Percentiles rank a stretch among this genome's conserved stretches.
phyloP scores from a whole-genome alignment of 2,113 vertebrate species.

The Lasiurus borealis region DNA sequence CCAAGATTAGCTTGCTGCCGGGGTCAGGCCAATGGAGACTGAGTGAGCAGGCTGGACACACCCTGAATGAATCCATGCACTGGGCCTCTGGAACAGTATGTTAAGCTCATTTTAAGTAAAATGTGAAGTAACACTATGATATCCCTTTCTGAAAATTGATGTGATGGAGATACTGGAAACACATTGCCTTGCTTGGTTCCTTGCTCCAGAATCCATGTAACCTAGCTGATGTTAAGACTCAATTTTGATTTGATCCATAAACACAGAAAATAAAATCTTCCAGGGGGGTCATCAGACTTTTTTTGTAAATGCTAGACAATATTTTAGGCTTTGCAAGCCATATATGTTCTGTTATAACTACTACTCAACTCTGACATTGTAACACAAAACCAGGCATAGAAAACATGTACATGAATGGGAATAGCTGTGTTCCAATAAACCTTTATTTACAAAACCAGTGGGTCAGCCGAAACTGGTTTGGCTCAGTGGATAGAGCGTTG shows the following conservation, averaged over 20 bases:
- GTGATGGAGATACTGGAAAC: neutral
- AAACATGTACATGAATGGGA: neutral
- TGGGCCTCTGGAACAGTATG: too few relatives aligned
- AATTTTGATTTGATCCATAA: neutral
- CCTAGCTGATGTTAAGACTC: neutral
- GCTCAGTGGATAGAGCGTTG: too few relatives aligned
- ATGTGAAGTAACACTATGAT: neutral
- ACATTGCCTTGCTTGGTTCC: neutral
- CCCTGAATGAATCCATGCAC: too few relatives aligned
- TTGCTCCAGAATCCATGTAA: neutral
- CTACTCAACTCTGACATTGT: neutral
- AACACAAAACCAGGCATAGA: neutral
- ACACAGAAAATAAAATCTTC: neutral
- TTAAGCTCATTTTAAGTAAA: neutral
- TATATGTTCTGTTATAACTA: neutral
- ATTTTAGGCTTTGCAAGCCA: neutral
- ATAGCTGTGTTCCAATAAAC: neutral
- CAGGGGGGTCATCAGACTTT: neutral
- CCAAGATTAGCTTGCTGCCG: too few relatives aligned
- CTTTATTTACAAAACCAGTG: neutral
- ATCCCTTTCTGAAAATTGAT: neutral
- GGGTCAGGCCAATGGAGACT: too few relatives aligned
- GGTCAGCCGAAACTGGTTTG: neutral
- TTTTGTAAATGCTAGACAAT: neutral
- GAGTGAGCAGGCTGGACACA: too few relatives aligned